Evolutionary conservation across 2,888 invertebrate species (phyloP).

Genomic region (Apamea monoglypha): DNA sequence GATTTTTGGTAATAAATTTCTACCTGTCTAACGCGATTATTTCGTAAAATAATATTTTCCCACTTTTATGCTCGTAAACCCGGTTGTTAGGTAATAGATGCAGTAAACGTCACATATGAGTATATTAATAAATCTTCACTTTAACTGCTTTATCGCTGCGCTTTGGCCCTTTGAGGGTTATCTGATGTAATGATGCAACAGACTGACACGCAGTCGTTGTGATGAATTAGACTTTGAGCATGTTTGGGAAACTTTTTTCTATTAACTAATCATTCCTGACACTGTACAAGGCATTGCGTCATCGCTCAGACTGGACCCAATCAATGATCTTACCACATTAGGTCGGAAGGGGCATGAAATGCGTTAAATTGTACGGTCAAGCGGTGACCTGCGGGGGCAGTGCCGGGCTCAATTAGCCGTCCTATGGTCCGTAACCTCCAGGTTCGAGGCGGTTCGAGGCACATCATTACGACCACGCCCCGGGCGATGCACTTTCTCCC

Average conservation of each 20-base stretch:
- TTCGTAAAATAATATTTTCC: constrained; percentile 76
- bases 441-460: constrained; percentile 39
- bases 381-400: constrained; percentile 76
- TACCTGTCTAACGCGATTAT: constrained; percentile 80
- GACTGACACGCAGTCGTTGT: constrained; percentile 5
- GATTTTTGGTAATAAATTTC: constrained; percentile 80
- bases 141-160: constrained; percentile 62
- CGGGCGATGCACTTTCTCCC: constrained; percentile 85
- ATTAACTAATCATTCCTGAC: constrained; percentile 64
- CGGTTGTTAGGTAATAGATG: constrained; percentile 69
- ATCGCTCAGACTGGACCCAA: constrained; percentile 68
- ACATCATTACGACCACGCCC: constrained; percentile 68
- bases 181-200: constrained; percentile 47
- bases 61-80: constrained; percentile 68
- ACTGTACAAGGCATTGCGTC: constrained; percentile 54
- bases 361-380: constrained; percentile 69
- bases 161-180: constrained; percentile 55
- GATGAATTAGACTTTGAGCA: constrained; percentile 14
- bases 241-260: constrained; percentile 34
- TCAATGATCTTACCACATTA: constrained; percentile 69
- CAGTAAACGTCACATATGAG: constrained; percentile 63
- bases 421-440: constrained; percentile 64
- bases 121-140: constrained; percentile 62
- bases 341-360: constrained; percentile 59
- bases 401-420: constrained; percentile 79